Base-by-base conservation (phyloP, 2,797 vertebrate species). In the Chrysocyon brachyurus region DNA sequence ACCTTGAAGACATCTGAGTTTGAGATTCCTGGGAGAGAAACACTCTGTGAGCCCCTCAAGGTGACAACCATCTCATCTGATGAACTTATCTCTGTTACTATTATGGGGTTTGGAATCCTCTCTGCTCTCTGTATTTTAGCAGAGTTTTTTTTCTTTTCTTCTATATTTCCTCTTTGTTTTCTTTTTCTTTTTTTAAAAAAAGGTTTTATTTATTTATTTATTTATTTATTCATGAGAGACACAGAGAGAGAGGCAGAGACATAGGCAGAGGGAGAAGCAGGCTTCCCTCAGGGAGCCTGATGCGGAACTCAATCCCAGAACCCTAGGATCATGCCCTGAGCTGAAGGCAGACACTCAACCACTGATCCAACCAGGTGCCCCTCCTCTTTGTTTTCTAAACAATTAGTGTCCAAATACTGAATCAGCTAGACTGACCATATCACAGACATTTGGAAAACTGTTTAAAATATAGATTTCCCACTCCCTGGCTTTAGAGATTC, bases 1-100 rank as follows among this genome's bases (percentile, higher is more conserved):
- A 10, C 17, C 12, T 36, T 31, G 1, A 15, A 89, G 73, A 28
- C 57, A 28, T 79, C 70, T 36, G 31, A 90, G 11, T 40, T 85
- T 97, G 90, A 82, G 12, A 87, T 92, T 88, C 7, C 70, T 90
- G 4, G 24, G 5, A 86, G 33, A 90, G 46, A 75, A 94, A 89
- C 1, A 40, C 78, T 72, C 56, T 85, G 24, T 70, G 78, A 94
- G 52, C 1, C 66, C 90, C 85, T 90, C 52, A 82, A 66, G 22
- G 85, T 90, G 82, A 96, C 40, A 87, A 46, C 24, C 21, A 88
- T 33, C 26, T 85, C 9, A 28, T 78, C 36, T 88, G 89, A 89
- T 73, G 70, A 93, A 87, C 52, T 96, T 17, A 68, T 78, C 36
- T 64, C 12, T 92, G 16, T 86, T 85, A 84, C 16, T 68, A 68